Evolutionary conservation across 2,888 invertebrate species (phyloP).

Genomic region (Tipula helvola): DNA sequence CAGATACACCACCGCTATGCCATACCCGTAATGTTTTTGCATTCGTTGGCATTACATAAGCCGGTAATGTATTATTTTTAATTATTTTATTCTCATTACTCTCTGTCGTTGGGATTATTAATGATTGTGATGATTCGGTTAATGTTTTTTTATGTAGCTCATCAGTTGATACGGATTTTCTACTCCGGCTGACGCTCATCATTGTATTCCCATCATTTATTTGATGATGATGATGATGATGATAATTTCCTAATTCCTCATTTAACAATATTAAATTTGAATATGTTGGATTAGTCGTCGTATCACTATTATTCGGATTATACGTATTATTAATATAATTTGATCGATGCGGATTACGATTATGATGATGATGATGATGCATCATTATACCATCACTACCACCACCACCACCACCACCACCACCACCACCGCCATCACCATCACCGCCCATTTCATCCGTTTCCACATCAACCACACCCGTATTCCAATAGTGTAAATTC

Average conservation of each 20-base stretch:
- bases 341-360: background rate
- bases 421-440: background rate
- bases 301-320: background rate
- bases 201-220: constrained; percentile 18
- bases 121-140: constrained; percentile 6
- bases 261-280: constrained; percentile 19
- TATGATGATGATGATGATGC: background rate
- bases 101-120: background rate
- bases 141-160: constrained; percentile 10
- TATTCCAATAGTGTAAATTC: constrained; percentile 5
- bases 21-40: constrained; percentile 64
- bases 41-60: constrained; percentile 30
- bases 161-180: constrained; percentile 19
- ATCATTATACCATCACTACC: background rate
- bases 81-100: constrained; percentile 14
- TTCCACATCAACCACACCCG: background rate
- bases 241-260: constrained; percentile 4
- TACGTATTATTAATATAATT: background rate
- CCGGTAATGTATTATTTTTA: constrained; percentile 16
- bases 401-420: background rate
- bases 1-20: constrained; percentile 63
- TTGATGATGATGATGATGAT: background rate
- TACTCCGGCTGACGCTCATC: background rate
- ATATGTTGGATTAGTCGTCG: constrained; percentile 21
- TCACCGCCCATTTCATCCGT: background rate